Evolutionary conservation across 2,113 vertebrate genomes (phyloP).

Genomic region (Ardeotis arabs): DNA sequence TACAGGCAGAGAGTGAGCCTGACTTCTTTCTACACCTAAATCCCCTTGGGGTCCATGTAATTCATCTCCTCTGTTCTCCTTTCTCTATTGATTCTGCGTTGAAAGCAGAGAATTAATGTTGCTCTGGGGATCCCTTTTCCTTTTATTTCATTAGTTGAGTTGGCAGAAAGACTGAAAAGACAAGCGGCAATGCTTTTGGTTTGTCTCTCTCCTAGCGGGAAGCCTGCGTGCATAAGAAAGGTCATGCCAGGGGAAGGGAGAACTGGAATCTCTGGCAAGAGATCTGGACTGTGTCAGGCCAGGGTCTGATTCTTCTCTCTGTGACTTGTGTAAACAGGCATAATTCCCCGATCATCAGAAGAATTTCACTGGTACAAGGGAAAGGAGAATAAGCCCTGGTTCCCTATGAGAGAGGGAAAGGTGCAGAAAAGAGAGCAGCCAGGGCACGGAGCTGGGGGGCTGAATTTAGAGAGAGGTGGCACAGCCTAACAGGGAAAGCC

Average conservation of each 20-base stretch:
- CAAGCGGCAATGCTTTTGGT: background rate
- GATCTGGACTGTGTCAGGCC: slow-evolving; percentile 43
- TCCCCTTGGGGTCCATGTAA: background rate
- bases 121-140: slow-evolving; percentile 19
- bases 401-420: background rate
- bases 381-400: background rate
- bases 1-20: background rate
- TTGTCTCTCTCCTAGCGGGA: background rate
- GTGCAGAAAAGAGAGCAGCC: background rate
- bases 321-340: slow-evolving; percentile 55
- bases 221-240: slow-evolving; percentile 16
- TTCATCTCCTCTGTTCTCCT: background rate
- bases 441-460: background rate
- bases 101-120: slow-evolving; percentile 28
- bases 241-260: slow-evolving; percentile 24
- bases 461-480: background rate
- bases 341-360: background rate
- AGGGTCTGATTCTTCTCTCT: slow-evolving; percentile 50
- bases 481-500: background rate
- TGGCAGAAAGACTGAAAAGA: background rate
- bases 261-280: slow-evolving; percentile 43
- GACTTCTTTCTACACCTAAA: background rate
- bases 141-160: slow-evolving; percentile 6
- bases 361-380: slow-evolving; percentile 4
- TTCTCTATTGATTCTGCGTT: slow-evolving; percentile 8